Conservation (phyloP, 2,797 vertebrate genomes). For the Cyprinodon diabolis region DNA sequence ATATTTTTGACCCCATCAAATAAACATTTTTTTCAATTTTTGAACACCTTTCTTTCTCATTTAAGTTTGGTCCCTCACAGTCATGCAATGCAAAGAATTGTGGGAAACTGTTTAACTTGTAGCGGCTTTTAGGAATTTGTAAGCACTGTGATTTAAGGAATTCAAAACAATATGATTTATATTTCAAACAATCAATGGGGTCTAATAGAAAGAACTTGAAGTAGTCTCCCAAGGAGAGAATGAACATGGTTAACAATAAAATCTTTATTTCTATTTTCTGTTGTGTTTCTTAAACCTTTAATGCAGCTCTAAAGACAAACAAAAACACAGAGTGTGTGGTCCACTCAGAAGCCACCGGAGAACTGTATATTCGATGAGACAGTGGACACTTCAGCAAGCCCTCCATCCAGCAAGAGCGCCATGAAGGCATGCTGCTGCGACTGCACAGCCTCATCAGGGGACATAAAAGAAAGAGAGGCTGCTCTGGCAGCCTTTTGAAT, state of each 20-base stretch:
- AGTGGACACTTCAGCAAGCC: conserved; percentile 13
- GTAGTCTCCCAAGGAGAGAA: neutral
- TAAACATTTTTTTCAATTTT: too few relatives aligned
- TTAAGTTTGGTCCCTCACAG: too few relatives aligned
- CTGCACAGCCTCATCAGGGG: neutral
- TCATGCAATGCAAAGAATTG: neutral
- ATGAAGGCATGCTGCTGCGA: conserved; percentile 23
- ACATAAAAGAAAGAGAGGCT: neutral
- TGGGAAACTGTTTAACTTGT: neutral
- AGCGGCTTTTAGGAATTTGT: neutral
- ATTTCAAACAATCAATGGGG: neutral
- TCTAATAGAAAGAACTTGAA: neutral
- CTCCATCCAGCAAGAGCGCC: conserved; percentile 15
- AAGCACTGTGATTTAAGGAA: neutral
- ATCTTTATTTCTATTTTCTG: neutral
- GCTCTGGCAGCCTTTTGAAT: conserved; percentile 13
- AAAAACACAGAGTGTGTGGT: neutral
- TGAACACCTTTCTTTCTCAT: too few relatives aligned
- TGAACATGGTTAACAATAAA: neutral
- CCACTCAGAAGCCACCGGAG: neutral
- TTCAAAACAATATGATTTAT: neutral
- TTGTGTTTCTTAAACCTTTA: neutral
- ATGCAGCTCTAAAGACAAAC: neutral
- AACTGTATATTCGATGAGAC: conserved; percentile 1
- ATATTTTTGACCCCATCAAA: too few relatives aligned